Base-by-base conservation (phyloP, 2,113 vertebrate species). In the Xyrauchen texanus region DNA sequence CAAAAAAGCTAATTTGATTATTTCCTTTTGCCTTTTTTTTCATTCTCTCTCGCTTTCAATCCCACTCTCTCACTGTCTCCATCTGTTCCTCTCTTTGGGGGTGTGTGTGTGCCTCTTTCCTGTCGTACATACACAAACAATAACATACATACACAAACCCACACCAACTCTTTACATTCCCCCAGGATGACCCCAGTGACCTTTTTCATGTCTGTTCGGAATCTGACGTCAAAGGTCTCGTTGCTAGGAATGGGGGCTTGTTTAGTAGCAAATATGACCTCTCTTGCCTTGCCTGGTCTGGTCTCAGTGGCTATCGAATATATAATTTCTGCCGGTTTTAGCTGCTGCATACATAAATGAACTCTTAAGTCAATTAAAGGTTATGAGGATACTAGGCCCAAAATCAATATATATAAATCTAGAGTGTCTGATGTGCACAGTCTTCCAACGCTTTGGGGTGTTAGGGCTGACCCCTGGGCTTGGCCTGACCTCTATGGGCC, bases 1-100 rank as follows among this genome's bases (percentile, higher is more conserved):
- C 91, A 92, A 88, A 95, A 90, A 95, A 94, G 93, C 94, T 96
- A 95, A 96, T 96, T 96, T 95, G 90, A 96, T 97, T 97, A 95
- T 96, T 96, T 90, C 86, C 85, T 90, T 89, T 90, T 91, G 88
- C 88, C 86, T 87, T 87, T 87, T 87, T 87, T 86, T 77, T 89
- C 90, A 60, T 65, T 86, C 81, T 58, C 34, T 78, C 51, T 77
- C 63, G 5, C 57, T 66, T 64, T 9, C 68, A 47, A 63, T 82
- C 68, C 70, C 12, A 45, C 81, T 86, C 77, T 83, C 67, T 76
- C 58, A 58, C 62, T 55, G 52, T 73, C 79, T 83, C 76, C 85
- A 82, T 78, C 79, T 89, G 81, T 63, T 65, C 84, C 78, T 77
- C 81, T 82, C 87, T 86, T 79, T 83, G 81, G 87, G 86, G 86